Conservation (phyloP, 2,888 invertebrate genomes). For the Eugnorisma glareosa region DNA sequence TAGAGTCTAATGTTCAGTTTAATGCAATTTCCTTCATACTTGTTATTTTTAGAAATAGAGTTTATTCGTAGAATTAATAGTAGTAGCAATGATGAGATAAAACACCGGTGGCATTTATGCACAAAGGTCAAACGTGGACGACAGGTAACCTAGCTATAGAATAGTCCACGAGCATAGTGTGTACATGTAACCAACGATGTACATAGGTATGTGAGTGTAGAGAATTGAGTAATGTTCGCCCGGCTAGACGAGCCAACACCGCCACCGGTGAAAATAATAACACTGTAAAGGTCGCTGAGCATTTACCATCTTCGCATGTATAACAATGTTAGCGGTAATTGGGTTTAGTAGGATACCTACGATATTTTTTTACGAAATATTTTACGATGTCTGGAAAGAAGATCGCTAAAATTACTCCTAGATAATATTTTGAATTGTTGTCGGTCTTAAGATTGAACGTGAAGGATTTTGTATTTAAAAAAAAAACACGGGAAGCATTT, state of each 20-base stretch:
- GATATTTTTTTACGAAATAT: conserved; percentile 6
- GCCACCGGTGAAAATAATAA: conserved; percentile 63
- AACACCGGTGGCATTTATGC: conserved; percentile 68
- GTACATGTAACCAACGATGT: conserved; percentile 47
- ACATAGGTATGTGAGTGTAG: conserved; percentile 50
- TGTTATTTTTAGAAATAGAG: conserved; percentile 32
- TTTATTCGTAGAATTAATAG: conserved; percentile 50
- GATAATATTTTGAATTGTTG: neutral
- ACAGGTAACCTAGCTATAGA: conserved; percentile 24
- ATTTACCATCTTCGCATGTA: conserved; percentile 52
- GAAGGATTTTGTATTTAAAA: neutral
- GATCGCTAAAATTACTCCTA: neutral
- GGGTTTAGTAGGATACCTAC: conserved; percentile 7
- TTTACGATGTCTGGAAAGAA: neutral
- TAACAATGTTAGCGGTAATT: conserved; percentile 38
- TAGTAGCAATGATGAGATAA: conserved; percentile 56
- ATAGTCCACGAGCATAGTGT: conserved; percentile 39
- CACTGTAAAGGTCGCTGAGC: conserved; percentile 68
- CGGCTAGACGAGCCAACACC: conserved; percentile 51
- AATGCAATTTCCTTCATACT: conserved; percentile 22
- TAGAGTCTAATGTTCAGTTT: conserved; percentile 12
- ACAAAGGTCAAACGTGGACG: conserved; percentile 71
- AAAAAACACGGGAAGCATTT: neutral
- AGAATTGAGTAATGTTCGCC: conserved; percentile 61
- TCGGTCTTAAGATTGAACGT: neutral